Conservation (phyloP, 2,113 vertebrate genomes). For the Hymenochirus boettgeri region DNA sequence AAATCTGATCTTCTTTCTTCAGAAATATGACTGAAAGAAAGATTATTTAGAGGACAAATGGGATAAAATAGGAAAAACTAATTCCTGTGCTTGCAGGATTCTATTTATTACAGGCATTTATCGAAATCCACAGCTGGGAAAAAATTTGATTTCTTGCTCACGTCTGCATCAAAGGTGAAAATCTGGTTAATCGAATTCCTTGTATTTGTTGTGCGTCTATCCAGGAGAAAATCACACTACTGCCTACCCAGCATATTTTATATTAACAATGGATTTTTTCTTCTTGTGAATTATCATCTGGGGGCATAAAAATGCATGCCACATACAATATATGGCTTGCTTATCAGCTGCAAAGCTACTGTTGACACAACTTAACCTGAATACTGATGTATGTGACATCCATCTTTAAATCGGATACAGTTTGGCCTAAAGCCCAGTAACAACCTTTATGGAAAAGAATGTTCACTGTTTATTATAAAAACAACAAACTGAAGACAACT, state of each 20-base stretch:
- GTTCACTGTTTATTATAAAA: neutral
- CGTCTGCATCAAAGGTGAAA: conserved; percentile 16
- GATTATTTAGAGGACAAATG: conserved; percentile 16
- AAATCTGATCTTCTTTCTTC: neutral
- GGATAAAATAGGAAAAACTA: neutral
- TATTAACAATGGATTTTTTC: conserved; percentile 33
- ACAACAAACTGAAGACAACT: no score
- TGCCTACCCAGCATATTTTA: conserved; percentile 25
- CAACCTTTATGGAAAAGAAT: neutral
- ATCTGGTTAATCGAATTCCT: conserved; percentile 33
- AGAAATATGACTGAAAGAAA: conserved; percentile 11
- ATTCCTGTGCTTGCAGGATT: conserved; percentile 8
- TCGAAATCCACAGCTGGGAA: conserved; percentile 11
- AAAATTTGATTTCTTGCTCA: conserved; percentile 18
- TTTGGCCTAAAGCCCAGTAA: neutral
- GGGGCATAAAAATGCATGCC: neutral
- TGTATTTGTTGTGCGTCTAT: conserved; percentile 22
- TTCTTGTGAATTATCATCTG: conserved; percentile 7
- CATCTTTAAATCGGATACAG: neutral
- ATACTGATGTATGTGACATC: conserved; percentile 3
- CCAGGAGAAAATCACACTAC: conserved; percentile 31
- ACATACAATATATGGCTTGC: conserved; percentile 13
- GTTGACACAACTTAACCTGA: conserved; percentile 6
- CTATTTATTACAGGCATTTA: conserved; percentile 19
- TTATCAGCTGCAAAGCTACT: conserved; percentile 13